Conservation (phyloP, 2,113 vertebrate species). For the Epinephelus cyanopodus region DNA sequence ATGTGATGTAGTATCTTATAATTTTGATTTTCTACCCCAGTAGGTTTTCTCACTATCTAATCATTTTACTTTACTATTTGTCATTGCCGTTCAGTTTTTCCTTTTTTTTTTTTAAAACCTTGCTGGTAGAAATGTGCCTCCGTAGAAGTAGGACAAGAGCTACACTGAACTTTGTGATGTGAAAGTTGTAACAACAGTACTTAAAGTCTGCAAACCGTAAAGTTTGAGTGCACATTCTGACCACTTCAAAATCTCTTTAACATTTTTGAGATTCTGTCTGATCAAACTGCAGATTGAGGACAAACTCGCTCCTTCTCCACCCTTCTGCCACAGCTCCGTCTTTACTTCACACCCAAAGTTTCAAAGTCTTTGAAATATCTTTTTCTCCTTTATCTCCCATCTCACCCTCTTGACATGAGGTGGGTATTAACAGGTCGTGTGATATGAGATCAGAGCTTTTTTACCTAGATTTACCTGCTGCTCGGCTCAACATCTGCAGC, state of each 20-base stretch:
- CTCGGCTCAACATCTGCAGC: neutral
- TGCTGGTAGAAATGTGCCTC: neutral
- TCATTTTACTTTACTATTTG: neutral
- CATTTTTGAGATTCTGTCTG: constrained; percentile 12
- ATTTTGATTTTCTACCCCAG: neutral
- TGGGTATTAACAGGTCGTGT: neutral
- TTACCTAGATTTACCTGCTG: neutral
- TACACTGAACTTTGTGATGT: neutral
- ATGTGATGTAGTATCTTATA: neutral
- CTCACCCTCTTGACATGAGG: neutral
- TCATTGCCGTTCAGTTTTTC: too few species aligned
- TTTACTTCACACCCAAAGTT: neutral
- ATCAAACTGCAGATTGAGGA: constrained; percentile 2
- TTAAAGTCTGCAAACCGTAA: neutral
- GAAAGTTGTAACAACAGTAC: neutral
- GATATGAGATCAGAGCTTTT: neutral
- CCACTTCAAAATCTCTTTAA: neutral
- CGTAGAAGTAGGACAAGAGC: neutral
- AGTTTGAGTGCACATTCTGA: neutral
- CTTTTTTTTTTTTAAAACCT: neutral
- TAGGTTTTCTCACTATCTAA: neutral
- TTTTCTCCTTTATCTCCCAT: neutral
- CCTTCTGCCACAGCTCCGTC: neutral
- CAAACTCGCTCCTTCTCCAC: neutral
- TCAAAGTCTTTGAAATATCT: constrained; percentile 1